Evolutionary conservation across 2,797 vertebrate genomes (phyloP).

Genomic region (Argyrosomus regius): DNA sequence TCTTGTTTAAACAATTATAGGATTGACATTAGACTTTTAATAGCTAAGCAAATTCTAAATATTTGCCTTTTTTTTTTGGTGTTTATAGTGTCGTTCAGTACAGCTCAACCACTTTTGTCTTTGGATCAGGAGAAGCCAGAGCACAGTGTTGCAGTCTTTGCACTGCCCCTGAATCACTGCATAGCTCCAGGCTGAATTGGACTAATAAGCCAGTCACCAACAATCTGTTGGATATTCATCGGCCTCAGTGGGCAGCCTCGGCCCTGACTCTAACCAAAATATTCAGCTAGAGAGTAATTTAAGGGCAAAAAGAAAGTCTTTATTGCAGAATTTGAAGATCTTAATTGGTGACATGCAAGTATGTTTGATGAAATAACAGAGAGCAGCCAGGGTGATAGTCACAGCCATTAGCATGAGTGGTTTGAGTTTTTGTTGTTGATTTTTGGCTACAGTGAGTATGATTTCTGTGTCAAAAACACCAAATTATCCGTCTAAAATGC

Average conservation of each 20-base stretch:
- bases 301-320: not conserved
- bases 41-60: not conserved
- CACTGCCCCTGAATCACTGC: slow-evolving; percentile 17
- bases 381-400: slow-evolving; percentile 11
- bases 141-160: not conserved
- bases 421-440: not conserved
- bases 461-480: not conserved
- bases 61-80: not conserved
- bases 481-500: not conserved
- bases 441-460: not conserved
- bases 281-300: slow-evolving; percentile 1
- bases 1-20: not conserved
- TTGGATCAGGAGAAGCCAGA: not conserved
- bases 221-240: slow-evolving; percentile 16
- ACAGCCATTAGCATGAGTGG: not conserved
- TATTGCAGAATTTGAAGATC: not conserved
- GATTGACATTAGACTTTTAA: not conserved
- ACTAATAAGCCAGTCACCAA: slow-evolving; percentile 17
- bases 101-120: not conserved
- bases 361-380: not conserved
- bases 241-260: not conserved
- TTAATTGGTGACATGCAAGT: slow-evolving; percentile 1
- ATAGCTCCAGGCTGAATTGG: slow-evolving; percentile 18
- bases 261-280: slow-evolving; percentile 6
- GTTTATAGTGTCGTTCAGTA: not conserved